Evolutionary conservation across 2,888 invertebrate species (phyloP), one percentile per base, ranked within the genome.

Genomic region (Volucella inanis): DNA sequence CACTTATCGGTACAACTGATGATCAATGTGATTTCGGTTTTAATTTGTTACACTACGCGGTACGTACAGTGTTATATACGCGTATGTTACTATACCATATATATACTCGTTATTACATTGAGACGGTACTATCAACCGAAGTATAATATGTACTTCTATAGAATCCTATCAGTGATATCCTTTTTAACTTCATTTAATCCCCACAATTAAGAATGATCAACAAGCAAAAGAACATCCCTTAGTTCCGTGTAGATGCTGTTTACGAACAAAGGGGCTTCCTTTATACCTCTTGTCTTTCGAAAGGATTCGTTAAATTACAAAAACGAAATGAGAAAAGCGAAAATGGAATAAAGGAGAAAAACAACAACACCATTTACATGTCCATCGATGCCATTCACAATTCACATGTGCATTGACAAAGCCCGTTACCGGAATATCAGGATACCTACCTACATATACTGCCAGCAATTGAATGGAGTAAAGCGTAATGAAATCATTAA

Each of bases 401-500:
- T 57, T 76, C 76, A 55, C 85, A 76, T 72, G 72, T 75, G 71
- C 75, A 75, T 71, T 75, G 71, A 76, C 75, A 75, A 61, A 75
- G 61, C 65, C 55, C 62, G 31, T 31, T 38, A 38, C 47, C 9
- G 12, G 38, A 45, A 74, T 59, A 31, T 31, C 31, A 31, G 31
- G 6, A 31, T 31, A 31, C 31, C 6, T 31, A 31, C 31, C 4
- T 31, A 31, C 31, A 4, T 31, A 6, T 6, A 4, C 4, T 78
- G 57, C 47, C 43, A 62, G 72, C 85, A 76, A 55, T 72, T 49
- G 65, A 82, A 52, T 72, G 71, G 85, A 85, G 67, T 76, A 76
- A 80, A 80, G 85, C 80, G 85, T 85, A 80, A 81, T 85, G 81
- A 85, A 85, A 85, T 85, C 81, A 81, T 76, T 85, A 85, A 85